These are phyloP conservation scores for Catajapyx aquilonaris DNA, from an alignment of 1,140 invertebrate species.

Conservation along the genomic window DNA sequence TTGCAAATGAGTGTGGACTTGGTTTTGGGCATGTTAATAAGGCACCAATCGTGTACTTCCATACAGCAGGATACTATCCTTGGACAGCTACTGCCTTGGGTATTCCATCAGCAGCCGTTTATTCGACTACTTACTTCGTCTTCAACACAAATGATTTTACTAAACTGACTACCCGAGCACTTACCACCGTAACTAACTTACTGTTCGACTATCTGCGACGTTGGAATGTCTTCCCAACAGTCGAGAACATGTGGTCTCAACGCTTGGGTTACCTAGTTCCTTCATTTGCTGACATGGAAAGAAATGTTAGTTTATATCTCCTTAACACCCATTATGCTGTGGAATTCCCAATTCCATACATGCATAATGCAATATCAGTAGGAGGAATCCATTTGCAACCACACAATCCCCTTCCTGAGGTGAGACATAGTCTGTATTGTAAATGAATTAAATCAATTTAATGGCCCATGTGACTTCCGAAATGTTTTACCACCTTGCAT, in stretches of 20 bases:
- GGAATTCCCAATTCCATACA: constrained; percentile 9
- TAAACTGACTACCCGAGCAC: no score
- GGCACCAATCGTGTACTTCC: constrained; percentile 6
- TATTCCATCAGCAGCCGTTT: neutral
- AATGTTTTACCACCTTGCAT: no score
- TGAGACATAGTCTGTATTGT: no score
- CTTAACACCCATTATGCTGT: constrained; percentile 9
- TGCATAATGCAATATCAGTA: constrained; percentile 7
- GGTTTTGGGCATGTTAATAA: constrained; percentile 8
- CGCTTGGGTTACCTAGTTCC: neutral
- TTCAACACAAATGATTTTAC: no score
- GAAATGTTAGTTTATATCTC: constrained; percentile 5
- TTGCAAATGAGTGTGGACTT: constrained; percentile 11
- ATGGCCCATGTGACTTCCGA: no score
- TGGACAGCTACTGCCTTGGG: neutral
- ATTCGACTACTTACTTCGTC: no score
- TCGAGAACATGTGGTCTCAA: constrained; percentile 1
- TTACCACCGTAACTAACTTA: no score
- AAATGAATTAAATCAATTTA: no score
- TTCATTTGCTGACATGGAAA: constrained; percentile 1
- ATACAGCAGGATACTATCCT: constrained; percentile 2
- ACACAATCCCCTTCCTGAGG: neutral
- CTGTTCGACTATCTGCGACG: neutral
- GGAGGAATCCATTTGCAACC: constrained; percentile 2
- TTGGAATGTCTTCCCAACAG: constrained; percentile 1